phyloP scores from a whole-genome alignment of 2,888 invertebrate species.

The Trachelus stipa region DNA sequence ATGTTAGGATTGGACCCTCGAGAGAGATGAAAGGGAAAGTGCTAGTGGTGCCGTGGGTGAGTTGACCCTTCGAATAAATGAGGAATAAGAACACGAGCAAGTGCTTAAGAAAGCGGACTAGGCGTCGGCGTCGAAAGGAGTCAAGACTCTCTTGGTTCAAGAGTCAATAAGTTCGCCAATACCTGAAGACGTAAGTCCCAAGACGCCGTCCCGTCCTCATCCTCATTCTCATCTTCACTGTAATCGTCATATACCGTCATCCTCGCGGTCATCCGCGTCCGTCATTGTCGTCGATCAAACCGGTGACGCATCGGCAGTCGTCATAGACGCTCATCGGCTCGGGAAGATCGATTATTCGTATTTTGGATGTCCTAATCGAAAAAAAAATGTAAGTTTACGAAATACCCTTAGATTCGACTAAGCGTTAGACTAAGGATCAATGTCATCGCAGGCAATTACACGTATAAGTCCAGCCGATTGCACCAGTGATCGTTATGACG shows the following conservation, averaged over 20 bases:
- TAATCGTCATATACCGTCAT: neutral
- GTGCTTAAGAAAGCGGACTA: constrained; percentile 46
- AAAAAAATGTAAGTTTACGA: constrained; percentile 55
- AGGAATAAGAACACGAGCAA: constrained; percentile 40
- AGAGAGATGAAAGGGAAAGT: neutral
- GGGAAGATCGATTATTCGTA: constrained; percentile 33
- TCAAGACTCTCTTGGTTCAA: neutral
- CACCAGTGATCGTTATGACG: neutral
- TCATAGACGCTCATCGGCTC: neutral
- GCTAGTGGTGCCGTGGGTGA: neutral
- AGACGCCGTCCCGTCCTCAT: neutral
- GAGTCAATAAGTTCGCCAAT: neutral
- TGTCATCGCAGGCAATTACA: neutral
- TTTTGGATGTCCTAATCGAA: constrained; percentile 51
- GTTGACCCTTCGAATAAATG: constrained; percentile 31
- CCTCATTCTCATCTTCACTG: neutral
- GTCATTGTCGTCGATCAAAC: neutral
- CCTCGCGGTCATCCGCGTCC: neutral
- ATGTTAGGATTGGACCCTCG: neutral
- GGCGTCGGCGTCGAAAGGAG: constrained; percentile 28
- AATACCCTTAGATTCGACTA: neutral
- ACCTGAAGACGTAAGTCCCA: neutral
- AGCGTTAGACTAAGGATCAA: neutral
- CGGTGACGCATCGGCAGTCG: neutral
- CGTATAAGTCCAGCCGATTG: neutral